phyloP scores from a whole-genome alignment of 1,140 invertebrate species.

The Ridgeia piscesae region DNA sequence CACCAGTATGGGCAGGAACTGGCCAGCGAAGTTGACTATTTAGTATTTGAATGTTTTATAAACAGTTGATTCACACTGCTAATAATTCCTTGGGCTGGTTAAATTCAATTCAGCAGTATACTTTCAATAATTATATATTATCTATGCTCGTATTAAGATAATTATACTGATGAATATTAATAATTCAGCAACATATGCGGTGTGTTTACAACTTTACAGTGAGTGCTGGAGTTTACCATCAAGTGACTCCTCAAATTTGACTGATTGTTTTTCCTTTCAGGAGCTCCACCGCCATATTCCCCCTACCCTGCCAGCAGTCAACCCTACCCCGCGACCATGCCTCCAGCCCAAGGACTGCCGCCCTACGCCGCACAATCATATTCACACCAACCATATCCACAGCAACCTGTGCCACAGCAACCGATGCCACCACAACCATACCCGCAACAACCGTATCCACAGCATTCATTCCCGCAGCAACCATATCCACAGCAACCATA shows the following conservation, averaged over 20 bases:
- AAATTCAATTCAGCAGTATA: too few species aligned
- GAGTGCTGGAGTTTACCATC: not conserved
- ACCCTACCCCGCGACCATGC: not conserved
- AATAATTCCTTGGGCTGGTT: too few species aligned
- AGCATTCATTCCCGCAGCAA: slow-evolving; percentile 9
- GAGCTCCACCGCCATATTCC: not conserved
- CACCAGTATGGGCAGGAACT: too few species aligned
- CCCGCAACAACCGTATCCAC: slow-evolving; percentile 16
- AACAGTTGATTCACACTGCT: too few species aligned
- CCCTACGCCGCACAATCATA: not conserved
- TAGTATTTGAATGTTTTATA: too few species aligned
- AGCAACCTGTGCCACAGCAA: slow-evolving; percentile 11
- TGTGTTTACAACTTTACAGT: too few species aligned
- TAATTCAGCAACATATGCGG: too few species aligned
- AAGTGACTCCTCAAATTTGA: not conserved
- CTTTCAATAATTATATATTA: too few species aligned
- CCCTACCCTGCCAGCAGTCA: not conserved
- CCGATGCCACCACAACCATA: slow-evolving; percentile 24
- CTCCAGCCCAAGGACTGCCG: slow-evolving; percentile 15
- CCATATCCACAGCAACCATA: slow-evolving; percentile 18
- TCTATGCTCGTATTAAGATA: too few species aligned
- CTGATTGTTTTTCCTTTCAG: slow-evolving; percentile 6
- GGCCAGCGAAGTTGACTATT: too few species aligned
- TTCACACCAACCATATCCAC: slow-evolving; percentile 15
- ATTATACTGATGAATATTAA: too few species aligned